Evolutionary conservation across 2,797 vertebrate genomes (phyloP).

Genomic region (Syngnathus acus): DNA sequence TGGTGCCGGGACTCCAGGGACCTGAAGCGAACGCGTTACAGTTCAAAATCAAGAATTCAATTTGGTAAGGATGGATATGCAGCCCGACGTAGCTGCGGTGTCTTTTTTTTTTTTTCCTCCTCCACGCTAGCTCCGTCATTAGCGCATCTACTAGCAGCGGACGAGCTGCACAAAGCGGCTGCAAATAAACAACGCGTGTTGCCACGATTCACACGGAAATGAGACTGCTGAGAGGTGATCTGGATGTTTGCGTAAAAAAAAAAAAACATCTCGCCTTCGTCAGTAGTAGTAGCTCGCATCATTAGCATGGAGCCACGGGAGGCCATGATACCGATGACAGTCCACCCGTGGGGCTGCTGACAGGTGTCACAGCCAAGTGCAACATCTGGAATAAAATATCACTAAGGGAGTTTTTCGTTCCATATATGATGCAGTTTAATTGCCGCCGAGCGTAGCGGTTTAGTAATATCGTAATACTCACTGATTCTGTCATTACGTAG

Average conservation of each 20-base stretch:
- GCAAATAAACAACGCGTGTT: constrained; percentile 27
- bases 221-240: neutral
- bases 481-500: neutral
- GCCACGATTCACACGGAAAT: constrained; percentile 5
- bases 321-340: constrained; percentile 57
- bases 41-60: constrained; percentile 95
- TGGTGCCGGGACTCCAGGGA: constrained; percentile 86
- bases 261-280: constrained; percentile 7
- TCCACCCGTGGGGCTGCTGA: constrained; percentile 52
- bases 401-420: neutral
- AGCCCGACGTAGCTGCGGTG: constrained; percentile 26
- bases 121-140: constrained; percentile 26
- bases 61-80: constrained; percentile 80
- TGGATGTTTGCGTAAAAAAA: constrained; percentile 3
- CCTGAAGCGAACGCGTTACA: constrained; percentile 89
- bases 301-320: constrained; percentile 51
- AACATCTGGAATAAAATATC: constrained; percentile 4
- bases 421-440: neutral
- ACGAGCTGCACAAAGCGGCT: constrained; percentile 32
- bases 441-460: neutral
- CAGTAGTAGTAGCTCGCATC: constrained; percentile 22
- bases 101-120: constrained; percentile 48
- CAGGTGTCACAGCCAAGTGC: constrained; percentile 56
- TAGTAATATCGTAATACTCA: neutral
- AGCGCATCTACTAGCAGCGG: constrained; percentile 40